A percentile compares a stretch with the other conserved stretches of the same genome.
Conservation (phyloP, 1,140 invertebrate genomes). For the Cydia amplana region DNA sequence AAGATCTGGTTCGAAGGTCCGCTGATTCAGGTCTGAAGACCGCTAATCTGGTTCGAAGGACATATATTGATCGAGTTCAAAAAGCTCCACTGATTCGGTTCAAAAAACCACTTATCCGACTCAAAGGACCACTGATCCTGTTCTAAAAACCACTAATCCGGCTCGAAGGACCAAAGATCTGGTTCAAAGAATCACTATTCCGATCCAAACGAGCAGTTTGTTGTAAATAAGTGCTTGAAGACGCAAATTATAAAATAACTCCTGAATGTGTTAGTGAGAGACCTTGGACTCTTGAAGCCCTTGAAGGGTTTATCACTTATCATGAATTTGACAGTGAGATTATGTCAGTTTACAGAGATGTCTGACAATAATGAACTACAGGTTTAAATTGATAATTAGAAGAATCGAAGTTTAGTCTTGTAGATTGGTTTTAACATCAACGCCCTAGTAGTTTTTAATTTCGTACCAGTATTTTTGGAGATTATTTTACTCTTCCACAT, state of each 20-base stretch:
- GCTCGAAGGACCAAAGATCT: neutral
- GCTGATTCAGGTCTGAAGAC: neutral
- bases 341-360: slow-evolving; percentile 3
- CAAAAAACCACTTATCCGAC: neutral
- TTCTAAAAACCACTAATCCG: neutral
- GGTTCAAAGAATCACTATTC: no score
- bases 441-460: neutral
- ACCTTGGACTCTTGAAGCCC: neutral
- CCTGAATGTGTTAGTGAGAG: slow-evolving; percentile 4
- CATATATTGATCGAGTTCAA: no score
- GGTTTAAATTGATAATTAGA: neutral
- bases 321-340: slow-evolving; percentile 10
- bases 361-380: slow-evolving; percentile 12
- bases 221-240: neutral
- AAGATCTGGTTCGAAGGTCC: neutral
- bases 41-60: neutral
- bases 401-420: neutral
- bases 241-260: neutral
- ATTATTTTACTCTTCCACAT: slow-evolving; percentile 21
- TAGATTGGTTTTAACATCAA: slow-evolving; percentile 1
- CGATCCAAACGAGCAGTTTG: neutral
- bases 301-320: no score
- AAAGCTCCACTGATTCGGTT: neutral
- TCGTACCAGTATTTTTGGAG: slow-evolving; percentile 28
- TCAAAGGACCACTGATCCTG: neutral